A percentile compares a stretch with the other conserved stretches of the same genome.
Conservation (phyloP, 2,113 vertebrate species). For the Platichthys stellatus region DNA sequence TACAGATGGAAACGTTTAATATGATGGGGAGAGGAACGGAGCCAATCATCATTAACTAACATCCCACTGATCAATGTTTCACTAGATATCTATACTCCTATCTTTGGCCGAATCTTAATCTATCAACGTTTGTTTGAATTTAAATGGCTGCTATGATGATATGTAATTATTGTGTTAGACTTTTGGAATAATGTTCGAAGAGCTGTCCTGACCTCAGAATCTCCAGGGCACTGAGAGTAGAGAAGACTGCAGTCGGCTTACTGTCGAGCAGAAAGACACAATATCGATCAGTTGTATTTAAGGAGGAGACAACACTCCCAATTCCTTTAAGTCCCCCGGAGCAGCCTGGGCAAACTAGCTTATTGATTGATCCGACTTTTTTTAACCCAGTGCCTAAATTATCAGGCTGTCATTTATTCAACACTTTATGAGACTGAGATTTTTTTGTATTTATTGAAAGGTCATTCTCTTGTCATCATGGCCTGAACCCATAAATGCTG, state of each 20-base stretch:
- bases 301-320: slow-evolving; percentile 36
- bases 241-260: slow-evolving; percentile 26
- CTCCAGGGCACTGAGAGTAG: slow-evolving; percentile 12
- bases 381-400: slow-evolving; percentile 36
- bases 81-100: slow-evolving; percentile 8
- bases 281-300: slow-evolving; percentile 49
- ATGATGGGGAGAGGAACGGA: slow-evolving; percentile 22
- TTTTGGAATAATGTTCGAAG: slow-evolving; percentile 16
- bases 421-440: background rate
- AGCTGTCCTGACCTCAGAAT: background rate
- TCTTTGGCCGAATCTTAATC: slow-evolving; percentile 12
- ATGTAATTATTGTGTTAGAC: slow-evolving; percentile 13
- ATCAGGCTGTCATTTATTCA: slow-evolving; percentile 44
- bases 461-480: slow-evolving; percentile 1
- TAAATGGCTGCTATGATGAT: too few species aligned
- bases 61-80: slow-evolving; percentile 28
- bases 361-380: slow-evolving; percentile 58
- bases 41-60: slow-evolving; percentile 18
- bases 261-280: slow-evolving; percentile 1
- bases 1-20: slow-evolving; percentile 23
- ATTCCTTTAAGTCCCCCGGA: slow-evolving; percentile 36
- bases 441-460: background rate
- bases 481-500: background rate
- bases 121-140: background rate
- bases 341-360: slow-evolving; percentile 16